Base-by-base conservation (phyloP, 2,888 invertebrate genomes). In the Piscicola geometra region DNA sequence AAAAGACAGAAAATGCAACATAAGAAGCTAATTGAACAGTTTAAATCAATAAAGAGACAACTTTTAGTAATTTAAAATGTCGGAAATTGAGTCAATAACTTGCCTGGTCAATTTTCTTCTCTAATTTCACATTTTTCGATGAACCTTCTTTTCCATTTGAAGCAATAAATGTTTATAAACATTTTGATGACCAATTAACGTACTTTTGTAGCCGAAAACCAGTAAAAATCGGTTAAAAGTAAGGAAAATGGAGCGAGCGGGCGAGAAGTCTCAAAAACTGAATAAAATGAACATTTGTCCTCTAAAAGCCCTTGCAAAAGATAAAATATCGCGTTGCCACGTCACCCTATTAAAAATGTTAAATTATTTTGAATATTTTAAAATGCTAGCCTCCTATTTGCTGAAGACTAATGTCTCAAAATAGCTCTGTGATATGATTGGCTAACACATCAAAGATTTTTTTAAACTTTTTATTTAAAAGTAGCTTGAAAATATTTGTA, bases 281-380 rank as follows among this genome's bases (percentile, higher is more conserved):
- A 32, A 67, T 32, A 67, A 67, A 67, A 32, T 15, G 3, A 3
- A 15, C 21, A 67, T 28, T 28, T 33, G 67, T 28, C 67, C 67
- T 67, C 67, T 67, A 67, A 9, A 35, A 67, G 67, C 18, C 67
- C 67, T 67, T 35, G 32, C 32, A 32, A 33, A n/a, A n/a, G n/a
- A 33, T 21, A 30, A 32, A 67, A 67, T n/a, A 9, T 33, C 15
- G 9, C 67, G 15, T 67, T 25, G 67, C 67, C 32, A 35, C 67
- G 67, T 67, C 67, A 67, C 28, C 30, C 28, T n/a, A 35, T 30
- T 67, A 28, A 35, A 67, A 33, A 67, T 67, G 33, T 28, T n/a
- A 67, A 67, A 9, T 67, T 67, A 67, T 67, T 67, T 15, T 67
- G 35, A 3, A 67, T 35, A 28, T n/a, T 25, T 30, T 67, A 9